Evolutionary conservation across 2,888 invertebrate species (phyloP), one percentile per base, ranked within the genome.

Genomic region (Drosophila algonquin): DNA sequence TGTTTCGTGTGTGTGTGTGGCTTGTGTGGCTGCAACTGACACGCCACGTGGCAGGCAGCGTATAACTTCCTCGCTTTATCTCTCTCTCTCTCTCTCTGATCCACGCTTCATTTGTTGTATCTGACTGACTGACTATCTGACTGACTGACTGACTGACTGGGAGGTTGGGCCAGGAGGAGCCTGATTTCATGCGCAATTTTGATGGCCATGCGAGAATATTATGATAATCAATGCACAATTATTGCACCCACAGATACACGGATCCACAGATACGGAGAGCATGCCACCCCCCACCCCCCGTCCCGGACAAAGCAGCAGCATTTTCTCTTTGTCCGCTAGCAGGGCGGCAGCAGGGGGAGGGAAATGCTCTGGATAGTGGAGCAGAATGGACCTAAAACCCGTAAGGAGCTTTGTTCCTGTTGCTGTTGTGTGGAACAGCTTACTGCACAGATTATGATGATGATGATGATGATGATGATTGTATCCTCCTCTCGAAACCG

Each of bases 171-270:
- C 35, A 35, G 52, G 3, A 55, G 40, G 51, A 58, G 58, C 3
- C 35, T 69, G 73, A 62, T 72, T 56, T 76, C 55, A 52, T 73
- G 88, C 73, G 63, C 77, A 88, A 82, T 81, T 74, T 70, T 45
- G 77, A 79, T 79, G 68, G 60, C 40, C 60, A 48, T 61, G 51
- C 68, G 52, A 73, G 53, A 53, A 58, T 77, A 79, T 83, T 79
- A 79, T 73, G 74, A 73, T 88, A 82, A 76, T 77, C 81, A 88
- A 82, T 81, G 86, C 88, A 88, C 81, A 81, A 85, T 87, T 87
- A 87, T 81, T 48, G 52, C 64, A 57, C 56, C 46, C 44, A 69
- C 48, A 44, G 30, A 64, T 12, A 27, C 18, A 18, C 1, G 18
- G 18, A 18, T 18, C n/a, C 32, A 64, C 35, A 16, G 3, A 30